These are phyloP conservation scores for Congeria kusceri DNA, from an alignment of 2,888 invertebrate genomes.

Conservation along the genomic window DNA sequence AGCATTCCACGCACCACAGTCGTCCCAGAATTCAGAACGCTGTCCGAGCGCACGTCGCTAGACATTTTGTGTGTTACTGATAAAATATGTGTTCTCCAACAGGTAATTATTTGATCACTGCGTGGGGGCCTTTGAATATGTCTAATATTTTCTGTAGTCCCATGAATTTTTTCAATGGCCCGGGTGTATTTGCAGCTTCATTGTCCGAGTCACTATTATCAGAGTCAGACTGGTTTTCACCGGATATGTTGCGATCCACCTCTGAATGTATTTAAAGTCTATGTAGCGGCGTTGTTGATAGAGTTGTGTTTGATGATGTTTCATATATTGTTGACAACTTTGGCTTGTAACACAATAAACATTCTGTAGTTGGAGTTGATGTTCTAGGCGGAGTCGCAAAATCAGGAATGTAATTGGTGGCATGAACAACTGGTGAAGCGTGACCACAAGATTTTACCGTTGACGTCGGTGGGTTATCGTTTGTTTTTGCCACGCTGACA, in stretches of 20 bases:
- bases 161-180: constrained; percentile 13
- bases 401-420: no score
- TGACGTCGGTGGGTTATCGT: no score
- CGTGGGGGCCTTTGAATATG: background rate
- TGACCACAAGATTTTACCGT: no score
- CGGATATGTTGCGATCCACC: background rate
- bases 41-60: background rate
- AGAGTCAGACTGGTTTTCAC: background rate
- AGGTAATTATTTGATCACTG: background rate
- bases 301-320: no score
- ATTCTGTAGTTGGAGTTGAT: no score
- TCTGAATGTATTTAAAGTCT: no score
- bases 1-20: constrained; percentile 27
- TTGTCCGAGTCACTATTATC: background rate
- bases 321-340: no score
- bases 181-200: background rate
- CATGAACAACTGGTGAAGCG: no score
- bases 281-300: no score
- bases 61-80: constrained; percentile 16
- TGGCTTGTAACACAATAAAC: no score
- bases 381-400: no score
- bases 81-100: constrained; percentile 14
- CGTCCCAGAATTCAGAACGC: constrained; percentile 27
- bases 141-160: background rate
- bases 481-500: no score